phyloP scores from a whole-genome alignment of 1,140 invertebrate genomes.

The Temnothorax nylanderi region DNA sequence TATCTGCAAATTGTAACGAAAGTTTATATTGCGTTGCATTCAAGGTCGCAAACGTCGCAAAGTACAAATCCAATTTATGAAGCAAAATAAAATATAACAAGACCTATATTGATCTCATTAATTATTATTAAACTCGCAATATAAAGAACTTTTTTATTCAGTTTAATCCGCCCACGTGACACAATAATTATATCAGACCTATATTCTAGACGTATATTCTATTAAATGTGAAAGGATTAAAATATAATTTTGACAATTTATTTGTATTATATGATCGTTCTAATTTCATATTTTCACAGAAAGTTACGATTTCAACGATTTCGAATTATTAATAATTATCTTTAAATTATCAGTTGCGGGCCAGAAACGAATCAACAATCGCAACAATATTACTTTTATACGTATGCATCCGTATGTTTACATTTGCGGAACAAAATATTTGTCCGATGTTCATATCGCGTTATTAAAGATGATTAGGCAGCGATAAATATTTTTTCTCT shows the following conservation, averaged over 20 bases:
- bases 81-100: background rate
- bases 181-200: too few relatives aligned
- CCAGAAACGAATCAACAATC: background rate
- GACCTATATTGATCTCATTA: too few relatives aligned
- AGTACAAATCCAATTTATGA: background rate
- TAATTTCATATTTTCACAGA: background rate
- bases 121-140: too few relatives aligned
- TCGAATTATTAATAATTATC: background rate
- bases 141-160: too few relatives aligned
- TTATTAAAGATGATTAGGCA: conserved; percentile 19
- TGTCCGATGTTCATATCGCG: background rate
- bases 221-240: background rate
- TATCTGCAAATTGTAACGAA: background rate
- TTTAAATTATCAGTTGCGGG: background rate
- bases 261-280: background rate
- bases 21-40: background rate
- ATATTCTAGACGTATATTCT: too few relatives aligned
- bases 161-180: too few relatives aligned
- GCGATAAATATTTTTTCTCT: background rate
- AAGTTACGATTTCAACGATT: background rate
- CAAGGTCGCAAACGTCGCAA: background rate
- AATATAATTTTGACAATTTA: background rate
- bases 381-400: background rate
- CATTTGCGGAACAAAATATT: conserved; percentile 10
- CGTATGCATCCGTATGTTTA: background rate